Conservation (phyloP, 92 coral and sea anemone genomes). For the Phymanthus crucifer region DNA sequence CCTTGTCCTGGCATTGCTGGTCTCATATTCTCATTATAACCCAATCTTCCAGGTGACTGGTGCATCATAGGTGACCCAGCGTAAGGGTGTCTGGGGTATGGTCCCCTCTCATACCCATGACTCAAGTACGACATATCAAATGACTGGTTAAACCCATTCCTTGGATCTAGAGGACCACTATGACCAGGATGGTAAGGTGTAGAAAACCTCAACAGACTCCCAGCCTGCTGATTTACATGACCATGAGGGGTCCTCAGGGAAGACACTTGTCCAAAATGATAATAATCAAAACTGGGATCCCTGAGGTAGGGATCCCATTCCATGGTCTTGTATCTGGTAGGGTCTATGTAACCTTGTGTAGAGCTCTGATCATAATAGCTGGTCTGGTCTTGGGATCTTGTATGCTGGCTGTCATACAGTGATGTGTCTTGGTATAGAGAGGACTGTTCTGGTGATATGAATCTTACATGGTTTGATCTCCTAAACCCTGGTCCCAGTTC, state of each 20-base stretch:
- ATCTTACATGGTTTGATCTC: constrained; percentile 20
- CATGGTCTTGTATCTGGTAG: constrained; percentile 7
- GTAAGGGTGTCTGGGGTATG: constrained; percentile 5
- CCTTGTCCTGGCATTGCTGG: constrained; percentile 11
- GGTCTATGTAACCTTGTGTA: neutral
- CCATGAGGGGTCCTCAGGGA: constrained; percentile 33
- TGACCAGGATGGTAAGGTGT: constrained; percentile 41
- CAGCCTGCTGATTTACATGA: constrained; percentile 13
- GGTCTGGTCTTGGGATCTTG: constrained; percentile 5
- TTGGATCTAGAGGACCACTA: constrained; percentile 30
- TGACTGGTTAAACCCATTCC: constrained; percentile 29
- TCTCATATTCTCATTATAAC: neutral
- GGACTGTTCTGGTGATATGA: constrained; percentile 16
- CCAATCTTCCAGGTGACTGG: neutral
- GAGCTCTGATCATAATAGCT: constrained; percentile 26
- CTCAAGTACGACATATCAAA: constrained; percentile 17
- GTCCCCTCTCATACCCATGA: constrained; percentile 8
- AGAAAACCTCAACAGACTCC: constrained; percentile 23
- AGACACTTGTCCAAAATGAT: constrained; percentile 20
- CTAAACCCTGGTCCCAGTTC: neutral
- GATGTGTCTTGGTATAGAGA: constrained; percentile 15
- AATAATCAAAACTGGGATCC: constrained; percentile 27
- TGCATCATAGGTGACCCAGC: constrained; percentile 27
- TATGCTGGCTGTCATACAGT: constrained; percentile 18
- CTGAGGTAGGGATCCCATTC: constrained; percentile 47